A percentile compares a stretch with the other conserved stretches of the same genome.
Evolutionary conservation across 2,888 invertebrate genomes (phyloP).

Genomic region (Fragum whitleyi): DNA sequence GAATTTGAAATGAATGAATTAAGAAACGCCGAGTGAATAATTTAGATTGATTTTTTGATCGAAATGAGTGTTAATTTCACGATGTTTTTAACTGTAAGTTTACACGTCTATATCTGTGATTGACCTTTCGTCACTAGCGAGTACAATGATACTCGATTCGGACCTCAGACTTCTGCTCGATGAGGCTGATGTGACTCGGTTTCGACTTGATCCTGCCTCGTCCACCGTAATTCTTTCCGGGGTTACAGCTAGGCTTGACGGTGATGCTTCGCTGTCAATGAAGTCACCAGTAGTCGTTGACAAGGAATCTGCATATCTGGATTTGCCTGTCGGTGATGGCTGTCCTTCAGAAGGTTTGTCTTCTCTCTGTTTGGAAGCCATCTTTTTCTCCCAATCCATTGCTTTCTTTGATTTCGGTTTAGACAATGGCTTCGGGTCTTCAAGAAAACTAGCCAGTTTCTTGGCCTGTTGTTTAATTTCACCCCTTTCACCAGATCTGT

Average conservation of each 20-base stretch:
- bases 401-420: neutral
- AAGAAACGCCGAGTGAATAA: too few species aligned
- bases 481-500: neutral
- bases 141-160: slow-evolving; percentile 2
- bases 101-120: slow-evolving; percentile 17
- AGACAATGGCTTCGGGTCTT: neutral
- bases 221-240: neutral
- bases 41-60: neutral
- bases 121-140: neutral
- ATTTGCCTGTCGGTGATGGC: neutral
- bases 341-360: neutral
- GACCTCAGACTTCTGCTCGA: slow-evolving; percentile 3
- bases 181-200: neutral
- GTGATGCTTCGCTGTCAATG: too few species aligned
- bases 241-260: neutral
- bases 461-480: neutral
- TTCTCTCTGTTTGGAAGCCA: neutral
- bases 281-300: neutral
- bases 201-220: neutral
- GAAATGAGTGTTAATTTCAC: too few species aligned
- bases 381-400: neutral
- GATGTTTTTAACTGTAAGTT: neutral
- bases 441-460: neutral
- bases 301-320: neutral
- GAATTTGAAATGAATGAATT: too few species aligned